Evolutionary conservation across 2,888 invertebrate genomes (phyloP).

Genomic region (Bimastos eiseni): DNA sequence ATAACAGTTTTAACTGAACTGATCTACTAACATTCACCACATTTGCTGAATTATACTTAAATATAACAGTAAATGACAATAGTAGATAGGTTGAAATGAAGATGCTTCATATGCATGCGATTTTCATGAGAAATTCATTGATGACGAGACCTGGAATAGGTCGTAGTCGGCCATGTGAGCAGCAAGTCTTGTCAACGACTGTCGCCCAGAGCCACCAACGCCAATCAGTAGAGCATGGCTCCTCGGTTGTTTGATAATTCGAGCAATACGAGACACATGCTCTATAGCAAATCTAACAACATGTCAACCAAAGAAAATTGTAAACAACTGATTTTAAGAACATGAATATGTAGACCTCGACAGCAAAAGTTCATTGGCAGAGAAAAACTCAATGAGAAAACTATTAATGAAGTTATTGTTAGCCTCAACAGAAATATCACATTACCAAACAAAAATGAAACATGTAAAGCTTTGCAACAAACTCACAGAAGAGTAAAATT

Average conservation of each 20-base stretch:
- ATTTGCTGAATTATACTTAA: neutral
- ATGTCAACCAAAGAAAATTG: neutral
- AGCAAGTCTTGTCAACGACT: slow-evolving; percentile 84
- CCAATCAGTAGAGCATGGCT: slow-evolving; percentile 88
- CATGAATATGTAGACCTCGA: neutral
- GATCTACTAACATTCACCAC: neutral
- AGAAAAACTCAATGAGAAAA: too few relatives aligned
- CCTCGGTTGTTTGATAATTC: slow-evolving; percentile 87
- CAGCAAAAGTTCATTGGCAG: neutral
- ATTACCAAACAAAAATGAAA: neutral
- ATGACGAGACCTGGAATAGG: slow-evolving; percentile 70
- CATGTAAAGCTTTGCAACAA: neutral
- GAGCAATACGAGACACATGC: slow-evolving; percentile 65
- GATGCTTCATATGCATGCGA: neutral
- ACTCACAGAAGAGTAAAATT: neutral
- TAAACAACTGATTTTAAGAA: neutral
- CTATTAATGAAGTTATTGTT: too few relatives aligned
- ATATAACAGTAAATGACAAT: neutral
- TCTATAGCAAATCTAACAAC: slow-evolving; percentile 68
- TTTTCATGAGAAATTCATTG: neutral
- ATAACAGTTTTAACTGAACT: neutral
- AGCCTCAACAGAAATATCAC: too few relatives aligned
- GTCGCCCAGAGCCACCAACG: slow-evolving; percentile 89
- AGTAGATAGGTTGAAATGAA: neutral
- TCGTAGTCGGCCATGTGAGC: slow-evolving; percentile 92